These are phyloP conservation scores for Vollenhovia emeryi DNA, from an alignment of 1,140 invertebrate species.

Conservation along the genomic window DNA sequence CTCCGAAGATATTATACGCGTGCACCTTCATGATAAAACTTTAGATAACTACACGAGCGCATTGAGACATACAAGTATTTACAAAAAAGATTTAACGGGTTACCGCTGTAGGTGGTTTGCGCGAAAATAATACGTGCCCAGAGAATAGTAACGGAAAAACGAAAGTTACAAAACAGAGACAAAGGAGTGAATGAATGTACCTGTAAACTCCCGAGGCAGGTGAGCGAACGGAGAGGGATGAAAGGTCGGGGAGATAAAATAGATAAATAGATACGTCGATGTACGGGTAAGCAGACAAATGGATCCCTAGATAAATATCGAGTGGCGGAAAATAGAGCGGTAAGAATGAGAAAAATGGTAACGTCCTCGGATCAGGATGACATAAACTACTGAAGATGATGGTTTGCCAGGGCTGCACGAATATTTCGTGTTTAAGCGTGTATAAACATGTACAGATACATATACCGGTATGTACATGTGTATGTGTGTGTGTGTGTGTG, in stretches of 20 bases:
- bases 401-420: background rate
- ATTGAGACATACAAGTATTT: background rate
- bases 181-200: constrained; percentile 26
- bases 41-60: background rate
- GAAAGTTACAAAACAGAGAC: constrained; percentile 1
- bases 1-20: constrained; percentile 27
- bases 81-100: background rate
- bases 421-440: background rate
- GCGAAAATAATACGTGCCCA: background rate
- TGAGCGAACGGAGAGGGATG: background rate
- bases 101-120: background rate
- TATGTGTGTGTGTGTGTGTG: too few relatives aligned
- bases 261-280: constrained; percentile 51
- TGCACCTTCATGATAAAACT: constrained; percentile 23
- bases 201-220: constrained; percentile 13
- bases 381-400: background rate
- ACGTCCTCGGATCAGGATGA: background rate
- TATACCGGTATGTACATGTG: too few relatives aligned
- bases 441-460: background rate
- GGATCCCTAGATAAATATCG: constrained; percentile 42
- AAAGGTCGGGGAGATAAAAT: constrained; percentile 21
- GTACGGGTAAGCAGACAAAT: constrained; percentile 46
- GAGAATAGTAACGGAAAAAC: background rate
- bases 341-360: constrained; percentile 22
- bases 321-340: constrained; percentile 17